A percentile compares a stretch with the other conserved stretches of the same genome.
phyloP scores from a whole-genome alignment of 2,113 vertebrate genomes.

The Columbina picui region DNA sequence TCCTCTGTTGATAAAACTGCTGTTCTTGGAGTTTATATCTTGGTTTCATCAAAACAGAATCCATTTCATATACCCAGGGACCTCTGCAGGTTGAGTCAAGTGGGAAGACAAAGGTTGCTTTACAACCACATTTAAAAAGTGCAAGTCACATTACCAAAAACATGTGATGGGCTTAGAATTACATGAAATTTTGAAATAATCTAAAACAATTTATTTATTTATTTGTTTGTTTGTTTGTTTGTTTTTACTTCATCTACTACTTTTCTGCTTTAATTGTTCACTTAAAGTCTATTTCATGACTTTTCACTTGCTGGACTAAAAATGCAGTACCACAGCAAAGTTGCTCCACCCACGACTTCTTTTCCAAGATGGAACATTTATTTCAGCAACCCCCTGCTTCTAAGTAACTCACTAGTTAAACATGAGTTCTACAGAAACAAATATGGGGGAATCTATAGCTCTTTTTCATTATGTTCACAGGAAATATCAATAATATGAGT shows the following conservation, averaged over 20 bases:
- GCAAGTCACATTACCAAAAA: not conserved
- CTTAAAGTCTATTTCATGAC: not conserved
- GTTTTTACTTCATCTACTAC: not conserved
- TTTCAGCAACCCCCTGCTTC: not conserved
- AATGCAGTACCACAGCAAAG: not conserved
- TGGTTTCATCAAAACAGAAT: not conserved
- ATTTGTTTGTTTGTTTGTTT: not conserved
- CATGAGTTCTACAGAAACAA: not conserved
- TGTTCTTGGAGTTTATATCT: not conserved
- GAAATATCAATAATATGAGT: not conserved
- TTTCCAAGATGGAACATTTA: not conserved
- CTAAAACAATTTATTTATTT: too few relatives aligned
- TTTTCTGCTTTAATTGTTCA: not conserved
- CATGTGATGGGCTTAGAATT: not conserved
- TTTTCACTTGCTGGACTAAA: not conserved
- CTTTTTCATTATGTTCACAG: not conserved
- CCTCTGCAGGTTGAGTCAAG: not conserved
- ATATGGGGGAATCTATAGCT: not conserved
- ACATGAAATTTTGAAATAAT: too few relatives aligned
- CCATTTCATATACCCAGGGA: not conserved
- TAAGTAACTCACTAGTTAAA: not conserved
- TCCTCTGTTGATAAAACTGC: not conserved
- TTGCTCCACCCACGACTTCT: not conserved
- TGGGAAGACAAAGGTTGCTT: not conserved
- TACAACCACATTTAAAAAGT: not conserved